Conservation (phyloP, 53 echinoderm and acorn worm species). For the Luidia sarsii region DNA sequence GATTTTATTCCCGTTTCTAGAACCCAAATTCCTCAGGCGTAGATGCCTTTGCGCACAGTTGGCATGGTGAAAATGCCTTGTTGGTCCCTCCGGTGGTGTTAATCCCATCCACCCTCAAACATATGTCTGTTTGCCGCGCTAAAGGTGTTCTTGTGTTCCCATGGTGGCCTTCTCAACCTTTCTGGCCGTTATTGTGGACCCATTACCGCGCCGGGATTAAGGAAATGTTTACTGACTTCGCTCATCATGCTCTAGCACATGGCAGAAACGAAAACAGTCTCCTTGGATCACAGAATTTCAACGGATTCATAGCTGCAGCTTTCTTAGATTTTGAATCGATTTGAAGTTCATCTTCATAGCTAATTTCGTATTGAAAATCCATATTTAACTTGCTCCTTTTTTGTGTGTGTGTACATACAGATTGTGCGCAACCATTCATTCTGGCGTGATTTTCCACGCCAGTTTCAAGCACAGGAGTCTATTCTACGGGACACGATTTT, state of each 20-base stretch:
- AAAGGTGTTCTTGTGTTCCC: constrained; percentile 10
- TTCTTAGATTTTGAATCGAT: neutral
- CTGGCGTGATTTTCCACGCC: neutral
- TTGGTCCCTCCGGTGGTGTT: constrained; percentile 17
- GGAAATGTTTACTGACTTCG: neutral
- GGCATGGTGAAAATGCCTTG: constrained; percentile 10
- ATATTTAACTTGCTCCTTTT: neutral
- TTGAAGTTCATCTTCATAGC: neutral
- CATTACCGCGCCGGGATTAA: constrained; percentile 11
- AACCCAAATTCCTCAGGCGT: constrained; percentile 12
- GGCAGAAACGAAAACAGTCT: constrained; percentile 6
- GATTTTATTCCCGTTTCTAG: constrained; percentile 17
- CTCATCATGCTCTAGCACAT: neutral
- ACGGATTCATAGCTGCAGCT: constrained; percentile 4
- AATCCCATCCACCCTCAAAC: neutral
- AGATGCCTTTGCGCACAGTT: constrained; percentile 17
- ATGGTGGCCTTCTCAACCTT: constrained; percentile 15
- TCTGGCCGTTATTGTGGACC: constrained; percentile 29
- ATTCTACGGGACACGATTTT: neutral
- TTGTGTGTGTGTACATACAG: neutral
- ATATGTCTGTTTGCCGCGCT: neutral
- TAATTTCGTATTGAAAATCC: neutral
- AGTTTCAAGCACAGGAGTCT: neutral
- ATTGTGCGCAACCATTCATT: neutral
- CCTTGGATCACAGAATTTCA: constrained; percentile 7